Base-by-base conservation (phyloP, 1,140 invertebrate species). In the Tetragonula clypearis region DNA sequence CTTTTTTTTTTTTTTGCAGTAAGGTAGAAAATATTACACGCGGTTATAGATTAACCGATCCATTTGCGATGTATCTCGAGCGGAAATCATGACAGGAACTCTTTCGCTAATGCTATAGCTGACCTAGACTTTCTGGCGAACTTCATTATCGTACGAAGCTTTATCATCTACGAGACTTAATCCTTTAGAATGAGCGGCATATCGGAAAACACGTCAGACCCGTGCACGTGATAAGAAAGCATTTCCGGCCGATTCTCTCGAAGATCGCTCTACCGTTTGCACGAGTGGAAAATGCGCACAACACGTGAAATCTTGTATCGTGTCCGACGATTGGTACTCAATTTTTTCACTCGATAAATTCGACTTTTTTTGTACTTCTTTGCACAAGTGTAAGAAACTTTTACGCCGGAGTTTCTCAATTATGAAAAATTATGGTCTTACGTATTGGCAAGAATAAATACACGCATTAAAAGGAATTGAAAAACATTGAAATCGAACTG, bases 61-160 rank as follows among this genome's bases (percentile, higher is more conserved):
- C 12, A 71, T 49, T 49, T 21, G 11, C 9, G 4, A 11, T 9
- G 69, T 4, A 21, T 49, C 49, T 49, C 4, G 3, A n/a, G 21
- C 21, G 56, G 58, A 77, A 41, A 30, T 77, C 55, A 30, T 5
- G 9, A 53, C 26, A 56, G 0, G 30, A 75, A 19, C 23, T 76
- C 11, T 58, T 21, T 35, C 49, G 56, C 41, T 58, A 35, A 77
- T 14, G 69, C 41, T 15, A 41, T 1, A n/a, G 69, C 23, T 19
- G 19, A 53, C 17, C 23, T 11, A 9, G 5, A 78, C 2, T 56
- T 14, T 14, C 12, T 12, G 17, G 5, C 15, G 55, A 21, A 78
- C 58, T 77, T 83, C 77, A 68, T 78, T 56, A 30, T 53, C 3
- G 35, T 17, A 71, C 53, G 56, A 83, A 83, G 55, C 14, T 78